Conservation (phyloP, 2,113 vertebrate genomes). For the Megaleporinus macrocephalus region DNA sequence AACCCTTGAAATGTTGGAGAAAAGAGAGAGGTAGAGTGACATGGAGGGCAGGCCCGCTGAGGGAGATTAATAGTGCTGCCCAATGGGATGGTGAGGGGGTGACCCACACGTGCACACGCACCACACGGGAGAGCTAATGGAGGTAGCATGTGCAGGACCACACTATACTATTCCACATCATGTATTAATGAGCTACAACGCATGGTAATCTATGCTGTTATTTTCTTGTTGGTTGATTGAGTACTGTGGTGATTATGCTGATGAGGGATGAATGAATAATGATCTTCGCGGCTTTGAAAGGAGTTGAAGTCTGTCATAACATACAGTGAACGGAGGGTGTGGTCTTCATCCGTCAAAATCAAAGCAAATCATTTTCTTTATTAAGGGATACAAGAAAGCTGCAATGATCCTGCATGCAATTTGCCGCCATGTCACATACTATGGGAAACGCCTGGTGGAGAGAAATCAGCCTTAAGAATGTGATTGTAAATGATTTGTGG, state of each 20-base stretch:
- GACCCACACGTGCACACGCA: constrained; percentile 53
- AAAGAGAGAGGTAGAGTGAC: constrained; percentile 73
- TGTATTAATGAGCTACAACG: constrained; percentile 1
- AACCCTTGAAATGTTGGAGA: constrained; percentile 68
- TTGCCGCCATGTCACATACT: background rate
- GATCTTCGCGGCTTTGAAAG: constrained; percentile 26
- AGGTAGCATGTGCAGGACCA: background rate
- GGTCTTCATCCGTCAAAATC: constrained; percentile 36
- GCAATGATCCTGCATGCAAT: background rate
- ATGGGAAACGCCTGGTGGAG: background rate
- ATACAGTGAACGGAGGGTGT: constrained; percentile 22
- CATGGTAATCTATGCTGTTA: background rate
- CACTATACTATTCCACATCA: background rate
- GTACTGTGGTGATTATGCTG: constrained; percentile 35
- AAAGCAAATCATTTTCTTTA: constrained; percentile 29
- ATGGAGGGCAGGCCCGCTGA: constrained; percentile 69
- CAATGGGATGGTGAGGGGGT: constrained; percentile 65
- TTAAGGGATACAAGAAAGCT: constrained; percentile 22
- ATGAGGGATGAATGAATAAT: constrained; percentile 41
- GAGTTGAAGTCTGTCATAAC: constrained; percentile 13
- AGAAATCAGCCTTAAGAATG: background rate
- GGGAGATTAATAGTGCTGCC: constrained; percentile 77
- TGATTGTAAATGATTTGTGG: no score
- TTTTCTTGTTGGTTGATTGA: constrained; percentile 39
- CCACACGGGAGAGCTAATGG: constrained; percentile 64